Base-by-base conservation (phyloP, 2,797 vertebrate genomes). In the Anguilla obscura region DNA sequence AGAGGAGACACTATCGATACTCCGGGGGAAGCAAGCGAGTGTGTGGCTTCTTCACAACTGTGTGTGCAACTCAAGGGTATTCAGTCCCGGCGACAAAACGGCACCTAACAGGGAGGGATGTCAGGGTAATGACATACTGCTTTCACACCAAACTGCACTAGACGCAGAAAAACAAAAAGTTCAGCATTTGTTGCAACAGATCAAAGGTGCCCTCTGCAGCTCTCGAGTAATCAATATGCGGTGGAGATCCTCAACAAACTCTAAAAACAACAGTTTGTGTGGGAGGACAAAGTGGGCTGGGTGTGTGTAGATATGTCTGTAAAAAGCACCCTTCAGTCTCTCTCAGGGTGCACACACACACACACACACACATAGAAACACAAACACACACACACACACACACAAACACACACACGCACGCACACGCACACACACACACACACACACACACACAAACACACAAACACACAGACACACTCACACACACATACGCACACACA, bases 201-300 rank as follows among this genome's bases (percentile, higher is more conserved):
- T 69, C 52, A 71, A 82, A 48, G 45, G 63, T 52, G 45, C 60
- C 7, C 56, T 71, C n/a, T n/a, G 63, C 50, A 85, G 87, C 63
- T 85, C 48, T 56, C 5, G 18, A 33, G 45, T 45, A 69, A 76
- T 85, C 63, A 56, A 74, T 56, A 88, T 50, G 24, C 82, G 74
- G 45, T 18, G 21, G 18, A 40, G 30, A 27, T 27, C 36, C 86
- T 93, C 90, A 89, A 18, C 21, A 85, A 89, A 85, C 91, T 91
- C 83, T 85, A 50, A 33, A 33, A 85, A 63, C 84, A 85, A 3
- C 9, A 24, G 33, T 33, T 4, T 40, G 36, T 85, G 56, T 40
- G 12, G 84, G 84, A 63, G 56, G 56, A 85, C 84, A 63, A 3
- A 60, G 30, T 2, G 6, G 56, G 56, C 54, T n/a, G 56, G 6